Percentiles rank a stretch among this genome's conserved stretches.
Evolutionary conservation across 2,113 vertebrate genomes (phyloP).

Genomic region (Alligator sinensis): DNA sequence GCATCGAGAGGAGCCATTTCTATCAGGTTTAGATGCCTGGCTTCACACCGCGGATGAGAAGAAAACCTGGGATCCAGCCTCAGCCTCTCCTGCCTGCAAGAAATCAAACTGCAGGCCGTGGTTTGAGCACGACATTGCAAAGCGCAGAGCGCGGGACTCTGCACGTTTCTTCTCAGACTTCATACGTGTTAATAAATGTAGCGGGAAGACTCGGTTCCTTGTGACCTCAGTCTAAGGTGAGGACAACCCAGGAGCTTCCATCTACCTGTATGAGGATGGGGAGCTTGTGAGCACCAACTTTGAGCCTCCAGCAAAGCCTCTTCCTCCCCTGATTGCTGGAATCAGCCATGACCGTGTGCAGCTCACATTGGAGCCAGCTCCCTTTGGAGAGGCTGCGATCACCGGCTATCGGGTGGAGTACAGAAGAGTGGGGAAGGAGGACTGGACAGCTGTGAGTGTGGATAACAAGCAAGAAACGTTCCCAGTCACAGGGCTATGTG

Average conservation of each 20-base stretch:
- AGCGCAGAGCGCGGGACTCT: background rate
- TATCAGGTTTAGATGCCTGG: too few species aligned
- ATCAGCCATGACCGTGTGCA: background rate
- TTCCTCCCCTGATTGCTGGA: too few species aligned
- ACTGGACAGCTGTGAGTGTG: background rate
- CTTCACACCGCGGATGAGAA: too few species aligned
- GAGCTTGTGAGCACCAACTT: too few species aligned
- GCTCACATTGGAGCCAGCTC: background rate
- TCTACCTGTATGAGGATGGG: background rate
- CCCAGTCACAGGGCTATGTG: background rate
- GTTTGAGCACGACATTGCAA: background rate
- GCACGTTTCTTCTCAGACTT: background rate
- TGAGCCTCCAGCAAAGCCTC: background rate
- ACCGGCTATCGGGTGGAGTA: background rate
- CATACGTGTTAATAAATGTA: background rate
- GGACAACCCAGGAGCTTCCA: background rate
- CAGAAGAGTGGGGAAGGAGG: background rate
- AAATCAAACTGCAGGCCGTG: background rate
- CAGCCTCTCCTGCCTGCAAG: too few species aligned
- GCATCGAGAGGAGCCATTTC: too few species aligned
- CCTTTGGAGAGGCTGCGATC: background rate
- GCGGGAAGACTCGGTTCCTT: background rate
- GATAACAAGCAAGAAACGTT: background rate
- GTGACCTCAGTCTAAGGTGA: background rate
- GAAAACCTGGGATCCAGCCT: too few species aligned